Evolutionary conservation across 1,140 invertebrate genomes (phyloP), one percentile per base, ranked within the genome.

Genomic region (Drosophila malerkotliana): DNA sequence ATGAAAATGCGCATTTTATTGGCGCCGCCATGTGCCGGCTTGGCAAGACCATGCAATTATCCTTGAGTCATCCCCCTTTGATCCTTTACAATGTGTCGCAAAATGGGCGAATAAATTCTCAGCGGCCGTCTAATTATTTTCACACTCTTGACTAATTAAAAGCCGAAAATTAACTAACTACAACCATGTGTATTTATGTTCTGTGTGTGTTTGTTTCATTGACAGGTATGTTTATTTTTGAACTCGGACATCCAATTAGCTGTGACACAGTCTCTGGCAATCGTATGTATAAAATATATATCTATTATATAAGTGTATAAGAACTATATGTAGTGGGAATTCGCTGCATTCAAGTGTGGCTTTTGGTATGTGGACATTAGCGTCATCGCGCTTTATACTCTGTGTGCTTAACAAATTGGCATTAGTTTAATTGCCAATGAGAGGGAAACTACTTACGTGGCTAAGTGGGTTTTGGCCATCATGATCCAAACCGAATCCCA

Each of bases 341-440:
- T 37, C n/a, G 10, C 34, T 37, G 32, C 32, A 32, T 37, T 37
- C 34, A 37, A 37, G 34, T 37, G 34, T 12, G 34, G 34, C 34
- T 37, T 37, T 12, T 37, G 34, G 34, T 37, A 14, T 32, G 39
- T 26, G 44, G 44, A 18, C 34, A 55, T 55, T 37, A 55, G 44
- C 66, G 44, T 53, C 41, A 48, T 54, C 14, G 21, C 28, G 9
- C 32, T 9, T 32, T 28, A 5, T 28, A 8, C 30, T 10, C 32
- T 39, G 34, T 71, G 53, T 79, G 66, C 55, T 73, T 18, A 68
- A 37, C 56, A 73, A 84, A 84, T 84, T 84, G 67, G 72, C 73
- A 85, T 84, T 84, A 81, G 62, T 81, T 84, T 84, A 85, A 84
- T 87, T 84, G 62, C 32, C 73, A 80, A 56, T 84, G 32, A 52